Evolutionary conservation across 1,140 invertebrate genomes (phyloP).

Genomic region (Drosophila cardini): DNA sequence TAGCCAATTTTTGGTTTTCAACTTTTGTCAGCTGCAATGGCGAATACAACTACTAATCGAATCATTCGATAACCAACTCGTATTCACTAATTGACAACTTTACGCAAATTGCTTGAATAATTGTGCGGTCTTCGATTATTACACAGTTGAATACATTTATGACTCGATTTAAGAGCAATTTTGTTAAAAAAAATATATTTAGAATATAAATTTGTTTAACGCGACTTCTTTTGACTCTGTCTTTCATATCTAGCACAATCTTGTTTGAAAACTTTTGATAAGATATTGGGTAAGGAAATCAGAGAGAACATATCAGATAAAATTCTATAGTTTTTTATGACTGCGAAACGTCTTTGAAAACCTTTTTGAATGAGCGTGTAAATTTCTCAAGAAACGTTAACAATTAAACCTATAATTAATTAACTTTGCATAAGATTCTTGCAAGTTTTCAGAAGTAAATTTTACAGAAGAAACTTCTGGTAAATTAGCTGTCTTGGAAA

Average conservation of each 20-base stretch:
- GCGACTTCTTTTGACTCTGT: neutral
- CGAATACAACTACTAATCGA: slow-evolving; percentile 8
- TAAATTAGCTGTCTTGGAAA: too few relatives aligned
- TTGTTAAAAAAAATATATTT: too few relatives aligned
- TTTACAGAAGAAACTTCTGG: too few relatives aligned
- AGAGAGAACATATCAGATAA: neutral
- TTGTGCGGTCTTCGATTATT: slow-evolving; percentile 1
- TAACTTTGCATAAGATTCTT: too few relatives aligned
- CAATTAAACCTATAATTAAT: too few relatives aligned
- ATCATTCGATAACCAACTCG: neutral
- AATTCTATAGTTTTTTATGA: neutral
- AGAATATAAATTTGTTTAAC: too few relatives aligned
- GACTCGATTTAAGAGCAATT: neutral
- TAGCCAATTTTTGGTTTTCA: slow-evolving; percentile 17
- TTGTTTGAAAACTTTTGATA: neutral
- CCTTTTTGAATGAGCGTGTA: too few relatives aligned
- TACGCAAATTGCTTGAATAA: slow-evolving; percentile 19
- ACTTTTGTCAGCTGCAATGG: slow-evolving; percentile 14
- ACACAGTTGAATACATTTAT: neutral
- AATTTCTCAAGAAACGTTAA: too few relatives aligned
- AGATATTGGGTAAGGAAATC: neutral
- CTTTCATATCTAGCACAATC: neutral
- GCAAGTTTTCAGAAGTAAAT: too few relatives aligned
- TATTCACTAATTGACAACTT: slow-evolving; percentile 23
- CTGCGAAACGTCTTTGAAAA: too few relatives aligned